phyloP scores from a whole-genome alignment of 2,797 vertebrate species.

The Strix occidentalis region DNA sequence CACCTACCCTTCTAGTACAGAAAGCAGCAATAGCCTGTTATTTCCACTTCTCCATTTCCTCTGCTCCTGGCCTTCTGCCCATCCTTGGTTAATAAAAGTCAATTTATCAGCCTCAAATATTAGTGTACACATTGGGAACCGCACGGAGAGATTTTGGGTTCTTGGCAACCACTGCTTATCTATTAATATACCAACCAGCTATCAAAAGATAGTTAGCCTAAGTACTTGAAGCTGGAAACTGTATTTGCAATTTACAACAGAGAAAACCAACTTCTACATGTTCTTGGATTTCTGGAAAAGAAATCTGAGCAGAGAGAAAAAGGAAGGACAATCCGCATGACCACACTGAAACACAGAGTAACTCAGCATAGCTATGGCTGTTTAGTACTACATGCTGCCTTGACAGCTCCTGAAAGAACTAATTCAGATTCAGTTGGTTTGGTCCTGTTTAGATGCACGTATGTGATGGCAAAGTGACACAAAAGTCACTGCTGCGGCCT shows the following conservation, averaged over 20 bases:
- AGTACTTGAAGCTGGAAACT: not conserved
- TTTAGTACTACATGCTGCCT: not conserved
- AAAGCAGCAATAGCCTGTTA: not conserved
- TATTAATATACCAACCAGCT: not conserved
- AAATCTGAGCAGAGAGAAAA: not conserved
- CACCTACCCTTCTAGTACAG: not conserved
- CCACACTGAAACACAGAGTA: not conserved
- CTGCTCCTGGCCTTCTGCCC: not conserved
- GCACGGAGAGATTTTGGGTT: not conserved
- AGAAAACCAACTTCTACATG: not conserved
- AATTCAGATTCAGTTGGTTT: not conserved
- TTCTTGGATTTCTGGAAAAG: not conserved
- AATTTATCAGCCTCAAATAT: not conserved
- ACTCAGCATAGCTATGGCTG: fast-evolving
- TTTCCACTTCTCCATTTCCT: not conserved
- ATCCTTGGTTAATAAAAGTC: not conserved
- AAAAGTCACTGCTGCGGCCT: not conserved
- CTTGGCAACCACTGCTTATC: not conserved
- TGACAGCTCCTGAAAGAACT: not conserved
- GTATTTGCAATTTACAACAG: not conserved
- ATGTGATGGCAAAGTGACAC: fast-evolving
- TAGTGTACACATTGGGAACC: not conserved
- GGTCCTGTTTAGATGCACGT: not conserved
- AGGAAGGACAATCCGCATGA: not conserved
- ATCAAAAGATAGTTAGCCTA: not conserved